phyloP scores from a whole-genome alignment of 1,140 invertebrate species.

The Melitaea cinxia region DNA sequence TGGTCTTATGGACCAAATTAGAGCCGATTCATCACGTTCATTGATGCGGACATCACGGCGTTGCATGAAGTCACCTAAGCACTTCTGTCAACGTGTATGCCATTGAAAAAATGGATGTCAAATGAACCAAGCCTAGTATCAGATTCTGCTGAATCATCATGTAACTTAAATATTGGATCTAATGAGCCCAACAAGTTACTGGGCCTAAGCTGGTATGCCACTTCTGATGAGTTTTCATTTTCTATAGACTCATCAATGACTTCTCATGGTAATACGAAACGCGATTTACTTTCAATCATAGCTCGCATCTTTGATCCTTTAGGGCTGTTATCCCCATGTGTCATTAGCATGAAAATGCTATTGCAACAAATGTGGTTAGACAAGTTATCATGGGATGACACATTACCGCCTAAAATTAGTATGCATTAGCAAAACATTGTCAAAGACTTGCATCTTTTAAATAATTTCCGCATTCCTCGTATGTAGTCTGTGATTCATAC shows the following conservation, averaged over 20 bases:
- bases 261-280: constrained; percentile 26
- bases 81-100: background rate
- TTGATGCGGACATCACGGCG: background rate
- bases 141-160: constrained; percentile 8
- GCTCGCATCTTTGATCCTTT: constrained; percentile 41
- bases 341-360: constrained; percentile 35
- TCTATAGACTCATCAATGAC: background rate
- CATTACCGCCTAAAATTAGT: constrained; percentile 19
- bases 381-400: constrained; percentile 36
- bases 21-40: too few relatives aligned
- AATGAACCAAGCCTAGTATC: constrained; percentile 28
- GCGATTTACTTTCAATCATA: constrained; percentile 37
- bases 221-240: constrained; percentile 33
- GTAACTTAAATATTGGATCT: constrained; percentile 36
- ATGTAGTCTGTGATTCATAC: constrained; percentile 28
- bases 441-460: too few relatives aligned
- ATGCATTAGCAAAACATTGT: too few relatives aligned
- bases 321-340: constrained; percentile 27
- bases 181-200: constrained; percentile 33
- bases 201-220: constrained; percentile 35
- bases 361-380: constrained; percentile 36
- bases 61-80: background rate
- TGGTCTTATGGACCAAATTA: too few relatives aligned
- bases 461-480: constrained; percentile 33
- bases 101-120: constrained; percentile 10